These are phyloP conservation scores for Ormyrus pomaceus DNA, from an alignment of 2,888 invertebrate genomes.

Conservation along the genomic window DNA sequence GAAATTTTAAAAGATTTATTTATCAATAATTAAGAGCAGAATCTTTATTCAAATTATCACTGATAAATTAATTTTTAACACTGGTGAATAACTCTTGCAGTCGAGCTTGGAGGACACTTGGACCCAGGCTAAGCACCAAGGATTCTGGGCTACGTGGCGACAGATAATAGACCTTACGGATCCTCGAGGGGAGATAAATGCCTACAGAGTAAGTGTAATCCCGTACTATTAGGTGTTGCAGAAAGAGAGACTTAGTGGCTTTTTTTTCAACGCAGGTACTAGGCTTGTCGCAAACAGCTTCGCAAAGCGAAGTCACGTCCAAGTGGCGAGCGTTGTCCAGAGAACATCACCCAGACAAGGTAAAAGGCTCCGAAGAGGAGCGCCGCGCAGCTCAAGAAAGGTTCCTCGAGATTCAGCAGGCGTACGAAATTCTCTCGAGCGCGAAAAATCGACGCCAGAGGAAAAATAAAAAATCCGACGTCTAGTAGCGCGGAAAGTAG, in stretches of 20 bases:
- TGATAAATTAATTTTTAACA: too few relatives aligned
- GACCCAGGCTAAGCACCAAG: constrained; percentile 88
- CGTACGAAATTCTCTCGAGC: constrained; percentile 91
- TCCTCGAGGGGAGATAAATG: constrained; percentile 93
- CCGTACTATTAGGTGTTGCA: background rate
- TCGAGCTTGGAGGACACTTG: constrained; percentile 82
- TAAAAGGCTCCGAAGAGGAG: constrained; percentile 82
- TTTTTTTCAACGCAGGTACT: constrained; percentile 79
- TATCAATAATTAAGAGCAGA: too few relatives aligned
- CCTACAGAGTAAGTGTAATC: constrained; percentile 82
- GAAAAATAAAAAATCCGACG: constrained; percentile 83
- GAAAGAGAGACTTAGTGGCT: constrained; percentile 1
- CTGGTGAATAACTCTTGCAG: constrained; percentile 56
- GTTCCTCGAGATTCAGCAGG: constrained; percentile 95
- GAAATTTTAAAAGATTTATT: too few relatives aligned
- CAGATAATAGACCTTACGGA: constrained; percentile 91
- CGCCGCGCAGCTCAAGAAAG: constrained; percentile 86
- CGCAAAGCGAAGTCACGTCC: constrained; percentile 90
- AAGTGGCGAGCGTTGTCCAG: constrained; percentile 89
- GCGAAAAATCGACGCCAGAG: constrained; percentile 86
- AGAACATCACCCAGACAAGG: constrained; percentile 94
- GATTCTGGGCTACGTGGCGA: constrained; percentile 89
- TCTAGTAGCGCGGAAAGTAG: constrained; percentile 40
- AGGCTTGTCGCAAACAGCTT: constrained; percentile 86
- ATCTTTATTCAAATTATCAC: too few relatives aligned